Percentiles rank a stretch among this genome's conserved stretches.
These are phyloP conservation scores for Drosophila neoperkinsi DNA, from an alignment of 2,888 invertebrate genomes.

Conservation along the genomic window DNA sequence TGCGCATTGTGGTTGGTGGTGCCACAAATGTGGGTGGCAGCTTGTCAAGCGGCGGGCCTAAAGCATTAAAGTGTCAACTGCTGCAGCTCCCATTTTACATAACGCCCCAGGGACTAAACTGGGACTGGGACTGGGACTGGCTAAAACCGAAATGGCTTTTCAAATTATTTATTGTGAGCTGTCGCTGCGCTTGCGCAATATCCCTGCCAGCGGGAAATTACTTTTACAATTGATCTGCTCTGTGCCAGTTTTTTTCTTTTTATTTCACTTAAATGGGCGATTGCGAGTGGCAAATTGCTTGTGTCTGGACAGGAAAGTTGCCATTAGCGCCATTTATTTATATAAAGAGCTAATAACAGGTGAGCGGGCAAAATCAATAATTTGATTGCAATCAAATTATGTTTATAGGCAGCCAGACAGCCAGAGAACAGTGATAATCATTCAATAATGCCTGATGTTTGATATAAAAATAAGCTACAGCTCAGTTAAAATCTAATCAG, in stretches of 20 bases:
- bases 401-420: constrained; percentile 4
- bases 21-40: constrained; percentile 39
- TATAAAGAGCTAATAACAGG: constrained; percentile 70
- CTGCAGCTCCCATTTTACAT: constrained; percentile 22
- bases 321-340: constrained; percentile 71
- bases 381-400: constrained; percentile 34
- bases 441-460: constrained; percentile 1
- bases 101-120: constrained; percentile 38
- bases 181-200: constrained; percentile 66
- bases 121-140: not conserved
- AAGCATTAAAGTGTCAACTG: constrained; percentile 29
- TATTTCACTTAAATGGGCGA: constrained; percentile 37
- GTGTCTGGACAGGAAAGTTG: constrained; percentile 57
- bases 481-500: not conserved
- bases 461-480: constrained; percentile 16
- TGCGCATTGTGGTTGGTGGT: constrained; percentile 12
- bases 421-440: constrained; percentile 44
- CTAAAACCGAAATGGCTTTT: constrained; percentile 23
- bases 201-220: constrained; percentile 68
- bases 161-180: constrained; percentile 11
- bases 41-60: constrained; percentile 27
- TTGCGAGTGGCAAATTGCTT: constrained; percentile 48
- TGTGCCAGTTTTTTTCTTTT: constrained; percentile 43
- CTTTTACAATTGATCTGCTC: constrained; percentile 61
- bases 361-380: constrained; percentile 39